Evolutionary conservation across 2,888 invertebrate genomes (phyloP).

Genomic region (Apomyelois bistriatella): DNA sequence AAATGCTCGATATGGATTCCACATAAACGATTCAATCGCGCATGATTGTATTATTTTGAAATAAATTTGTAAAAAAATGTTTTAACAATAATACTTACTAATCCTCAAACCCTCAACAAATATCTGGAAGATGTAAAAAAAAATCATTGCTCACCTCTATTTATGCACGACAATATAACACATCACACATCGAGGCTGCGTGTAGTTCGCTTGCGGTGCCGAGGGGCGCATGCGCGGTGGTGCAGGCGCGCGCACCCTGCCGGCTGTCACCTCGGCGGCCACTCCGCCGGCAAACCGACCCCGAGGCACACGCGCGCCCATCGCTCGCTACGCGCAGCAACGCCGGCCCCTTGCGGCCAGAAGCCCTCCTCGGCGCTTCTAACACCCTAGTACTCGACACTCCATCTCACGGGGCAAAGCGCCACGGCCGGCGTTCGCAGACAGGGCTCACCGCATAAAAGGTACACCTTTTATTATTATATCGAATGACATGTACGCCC

Average conservation of each 20-base stretch:
- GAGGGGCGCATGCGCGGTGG: conserved; percentile 59
- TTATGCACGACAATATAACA: conserved; percentile 33
- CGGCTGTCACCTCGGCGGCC: conserved; percentile 51
- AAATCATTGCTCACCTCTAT: conserved; percentile 33
- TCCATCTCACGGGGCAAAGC: conserved; percentile 50
- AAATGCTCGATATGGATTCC: too few species aligned
- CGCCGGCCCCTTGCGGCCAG: conserved; percentile 76
- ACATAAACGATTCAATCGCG: too few species aligned
- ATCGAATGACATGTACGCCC: conserved; percentile 49
- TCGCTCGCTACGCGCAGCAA: conserved; percentile 67
- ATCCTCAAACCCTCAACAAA: background rate
- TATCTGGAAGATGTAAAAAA: background rate
- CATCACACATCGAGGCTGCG: conserved; percentile 35
- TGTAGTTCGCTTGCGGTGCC: conserved; percentile 40
- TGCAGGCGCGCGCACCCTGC: conserved; percentile 57
- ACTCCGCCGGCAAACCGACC: conserved; percentile 74
- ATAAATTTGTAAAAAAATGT: too few species aligned
- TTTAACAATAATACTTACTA: background rate
- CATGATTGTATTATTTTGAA: too few species aligned
- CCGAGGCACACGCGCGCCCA: conserved; percentile 65
- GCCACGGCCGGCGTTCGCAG: conserved; percentile 69
- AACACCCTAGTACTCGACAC: conserved; percentile 45
- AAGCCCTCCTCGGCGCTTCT: conserved; percentile 70
- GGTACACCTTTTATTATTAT: conserved; percentile 49
- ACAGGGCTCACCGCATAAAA: conserved; percentile 67